Percentiles rank a stretch among this genome's conserved stretches.
These are phyloP conservation scores for Neodon shergylaensis DNA, from an alignment of 2,113 vertebrate genomes.

Conservation along the genomic window DNA sequence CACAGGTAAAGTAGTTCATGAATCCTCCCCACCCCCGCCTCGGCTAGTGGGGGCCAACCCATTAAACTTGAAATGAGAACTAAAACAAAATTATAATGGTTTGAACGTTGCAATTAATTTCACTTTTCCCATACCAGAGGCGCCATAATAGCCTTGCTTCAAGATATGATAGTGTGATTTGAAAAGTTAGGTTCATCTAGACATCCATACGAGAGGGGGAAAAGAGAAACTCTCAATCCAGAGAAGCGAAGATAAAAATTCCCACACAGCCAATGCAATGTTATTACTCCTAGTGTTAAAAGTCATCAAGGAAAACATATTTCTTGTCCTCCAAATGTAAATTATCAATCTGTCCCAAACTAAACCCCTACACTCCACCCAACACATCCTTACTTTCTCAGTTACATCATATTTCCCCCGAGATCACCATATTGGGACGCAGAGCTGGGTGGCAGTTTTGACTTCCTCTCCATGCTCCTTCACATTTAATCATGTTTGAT, in stretches of 20 bases:
- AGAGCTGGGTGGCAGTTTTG: neutral
- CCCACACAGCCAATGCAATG: neutral
- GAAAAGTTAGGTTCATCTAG: neutral
- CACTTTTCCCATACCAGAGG: neutral
- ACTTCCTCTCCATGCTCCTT: neutral
- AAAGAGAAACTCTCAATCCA: neutral
- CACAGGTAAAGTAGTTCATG: neutral
- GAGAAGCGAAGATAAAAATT: neutral
- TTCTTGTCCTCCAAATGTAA: neutral
- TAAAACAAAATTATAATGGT: constrained; percentile 39
- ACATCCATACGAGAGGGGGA: neutral
- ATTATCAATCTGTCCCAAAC: neutral
- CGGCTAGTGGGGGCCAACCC: neutral
- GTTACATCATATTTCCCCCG: neutral
- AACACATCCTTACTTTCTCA: neutral
- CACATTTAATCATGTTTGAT: neutral
- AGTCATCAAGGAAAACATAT: neutral
- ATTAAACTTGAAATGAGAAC: constrained; percentile 61
- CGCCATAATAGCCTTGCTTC: neutral
- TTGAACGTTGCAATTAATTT: constrained; percentile 43
- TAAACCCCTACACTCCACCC: neutral
- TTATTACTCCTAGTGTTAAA: constrained; percentile 35
- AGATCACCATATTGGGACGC: neutral
- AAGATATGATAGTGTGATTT: constrained; percentile 26
- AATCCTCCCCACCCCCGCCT: neutral